phyloP scores from a whole-genome alignment of 2,888 invertebrate species.

The Dryadula phaetusa region DNA sequence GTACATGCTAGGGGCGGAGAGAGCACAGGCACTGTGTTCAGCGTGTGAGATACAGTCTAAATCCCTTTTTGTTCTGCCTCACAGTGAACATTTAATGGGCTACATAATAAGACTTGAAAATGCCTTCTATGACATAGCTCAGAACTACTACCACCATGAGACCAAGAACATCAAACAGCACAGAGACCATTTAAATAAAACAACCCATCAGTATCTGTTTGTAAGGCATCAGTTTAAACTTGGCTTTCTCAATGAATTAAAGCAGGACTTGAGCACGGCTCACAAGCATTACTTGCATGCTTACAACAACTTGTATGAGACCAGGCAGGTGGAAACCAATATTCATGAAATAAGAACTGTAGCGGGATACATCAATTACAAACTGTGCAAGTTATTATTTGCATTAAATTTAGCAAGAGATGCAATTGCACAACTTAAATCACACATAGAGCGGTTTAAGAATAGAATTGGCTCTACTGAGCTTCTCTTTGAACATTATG shows the following conservation, averaged over 20 bases:
- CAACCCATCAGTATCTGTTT: constrained; percentile 95
- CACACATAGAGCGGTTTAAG: constrained; percentile 95
- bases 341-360: constrained; percentile 96
- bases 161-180: constrained; percentile 94
- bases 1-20: constrained; percentile 93
- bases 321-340: constrained; percentile 95
- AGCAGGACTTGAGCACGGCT: constrained; percentile 94
- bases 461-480: constrained; percentile 91
- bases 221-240: constrained; percentile 98
- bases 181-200: constrained; percentile 95
- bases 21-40: constrained; percentile 94
- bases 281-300: constrained; percentile 95
- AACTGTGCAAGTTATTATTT: constrained; percentile 96
- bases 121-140: constrained; percentile 96
- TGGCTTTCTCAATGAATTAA: constrained; percentile 96
- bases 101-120: constrained; percentile 93
- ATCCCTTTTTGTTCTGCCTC: constrained; percentile 95
- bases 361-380: constrained; percentile 98
- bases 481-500: constrained; percentile 96
- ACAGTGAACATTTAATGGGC: constrained; percentile 93
- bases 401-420: constrained; percentile 95
- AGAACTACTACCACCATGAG: constrained; percentile 96
- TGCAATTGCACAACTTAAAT: constrained; percentile 96
- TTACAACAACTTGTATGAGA: constrained; percentile 95
- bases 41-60: constrained; percentile 97